A percentile compares a stretch with the other conserved stretches of the same genome.
phyloP scores from a whole-genome alignment of 2,797 vertebrate species.

The Orestias chungarensis region DNA sequence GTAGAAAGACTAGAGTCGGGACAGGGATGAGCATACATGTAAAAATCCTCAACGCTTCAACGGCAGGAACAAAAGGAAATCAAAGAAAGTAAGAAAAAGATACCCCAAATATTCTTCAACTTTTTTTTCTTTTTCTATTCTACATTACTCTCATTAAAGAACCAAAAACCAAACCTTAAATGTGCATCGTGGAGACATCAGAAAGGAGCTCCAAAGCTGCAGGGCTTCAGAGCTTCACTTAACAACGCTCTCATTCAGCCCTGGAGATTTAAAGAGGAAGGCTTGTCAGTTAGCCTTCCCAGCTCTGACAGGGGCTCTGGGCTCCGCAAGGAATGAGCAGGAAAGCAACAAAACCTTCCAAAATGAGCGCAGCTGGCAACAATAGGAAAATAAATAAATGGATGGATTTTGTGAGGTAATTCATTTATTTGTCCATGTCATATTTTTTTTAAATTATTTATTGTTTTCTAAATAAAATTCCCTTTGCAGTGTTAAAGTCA shows the following conservation, averaged over 20 bases:
- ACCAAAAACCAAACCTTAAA: constrained; percentile 52
- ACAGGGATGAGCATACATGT: constrained; percentile 59
- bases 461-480: background rate
- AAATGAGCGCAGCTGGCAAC: constrained; percentile 46
- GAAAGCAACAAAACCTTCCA: constrained; percentile 45
- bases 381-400: constrained; percentile 22
- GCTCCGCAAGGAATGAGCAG: constrained; percentile 53
- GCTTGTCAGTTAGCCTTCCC: constrained; percentile 75
- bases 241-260: constrained; percentile 64
- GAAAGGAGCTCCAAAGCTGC: constrained; percentile 63
- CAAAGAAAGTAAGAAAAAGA: constrained; percentile 50
- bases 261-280: constrained; percentile 73
- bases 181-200: constrained; percentile 63
- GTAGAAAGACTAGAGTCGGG: constrained; percentile 66
- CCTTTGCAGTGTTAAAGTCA: background rate
- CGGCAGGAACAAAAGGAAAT: constrained; percentile 45
- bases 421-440: background rate
- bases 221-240: constrained; percentile 69
- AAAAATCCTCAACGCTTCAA: constrained; percentile 58
- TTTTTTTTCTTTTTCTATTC: constrained; percentile 58
- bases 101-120: constrained; percentile 60
- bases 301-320: constrained; percentile 70
- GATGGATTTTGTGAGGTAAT: constrained; percentile 36
- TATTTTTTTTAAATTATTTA: background rate
- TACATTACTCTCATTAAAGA: constrained; percentile 68